Evolutionary conservation across 2,888 invertebrate genomes (phyloP), one percentile per base, ranked within the genome.

Genomic region (Eumerus sabulonum): DNA sequence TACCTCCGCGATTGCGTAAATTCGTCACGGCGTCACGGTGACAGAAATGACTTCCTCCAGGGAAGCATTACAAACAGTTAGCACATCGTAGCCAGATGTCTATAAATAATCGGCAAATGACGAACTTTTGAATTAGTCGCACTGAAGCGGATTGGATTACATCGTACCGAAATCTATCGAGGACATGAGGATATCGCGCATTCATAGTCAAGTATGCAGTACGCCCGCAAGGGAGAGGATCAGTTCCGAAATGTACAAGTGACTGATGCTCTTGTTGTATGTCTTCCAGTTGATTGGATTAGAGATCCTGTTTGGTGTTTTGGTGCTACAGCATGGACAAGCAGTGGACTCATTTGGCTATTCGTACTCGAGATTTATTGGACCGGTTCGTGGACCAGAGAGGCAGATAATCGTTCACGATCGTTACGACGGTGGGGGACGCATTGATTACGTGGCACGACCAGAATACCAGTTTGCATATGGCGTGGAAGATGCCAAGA

Each of bases 401-500:
- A 86, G 84, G 57, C 85, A 87, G 84, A 84, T 89, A 53, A 82
- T 84, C 56, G 85, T 87, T 76, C 83, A 85, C 62, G 86, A 87
- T 81, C 84, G 82, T 42, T 81, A 84, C 64, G 83, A 84, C 62
- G 84, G 90, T 68, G 90, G 90, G 9, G 90, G 91, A 85, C 91
- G 91, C 86, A 90, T 93, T 53, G 94, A 94, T 86, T 94, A 92
- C 86, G 91, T 93, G 86, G 94, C 93, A 1, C 92, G 93, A 85
- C 94, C 94, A 13, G 93, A 94, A 86, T 95, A 95, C 85, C 91
- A 91, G 44, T 95, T 93, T 87, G 91, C 93, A 0, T 95, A 94
- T 84, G 94, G 94, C 56, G 93, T 95, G 38, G 93, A 94, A 84
- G 94, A 95, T 87, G 93, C 93, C 4, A 90, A 91, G 82, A 93